Base-by-base conservation (phyloP, 2,888 invertebrate genomes). In the Vanessa cardui region DNA sequence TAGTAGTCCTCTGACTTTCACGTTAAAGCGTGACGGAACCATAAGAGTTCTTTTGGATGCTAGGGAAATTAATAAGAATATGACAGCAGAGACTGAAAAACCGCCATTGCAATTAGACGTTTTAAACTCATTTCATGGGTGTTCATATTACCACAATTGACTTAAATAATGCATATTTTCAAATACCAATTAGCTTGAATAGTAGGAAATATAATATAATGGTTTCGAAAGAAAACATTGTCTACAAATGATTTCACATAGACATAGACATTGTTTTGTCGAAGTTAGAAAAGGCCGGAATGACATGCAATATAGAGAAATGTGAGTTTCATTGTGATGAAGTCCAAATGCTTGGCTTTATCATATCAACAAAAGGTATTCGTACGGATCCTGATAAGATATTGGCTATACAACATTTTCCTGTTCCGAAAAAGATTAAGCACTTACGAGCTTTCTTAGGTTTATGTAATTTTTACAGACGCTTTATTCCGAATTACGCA, bases 381-480 rank as follows among this genome's bases (percentile, higher is more conserved):
- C 18, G 21, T 16, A 66, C 70, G 0, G 72, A 73, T 26, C 68
- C 70, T 0, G 70, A 70, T 2, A 75, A 75, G 26, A 39, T 73
- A 8, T 58, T 66, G n/a, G 59, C 69, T 0, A 73, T 75, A n/a
- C 49, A 66, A 18, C 65, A 73, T 0, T 77, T 75, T 39, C 77
- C 80, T 0, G 31, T 49, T 1, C 78, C 76, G 0, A 76, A 62
- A 2, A 75, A 70, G 44, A 6, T 71, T 8, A 76, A 76, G 61
- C 75, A 77, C 0, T 0, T 77, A 3, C 59, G 77, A 31, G 75
- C 73, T 0, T 79, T 78, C 64, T 26, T 79, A 15, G 77, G 77
- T 0, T 52, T 78, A 2, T 73, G 72, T 31, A 77, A 77, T 60
- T 77, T 67, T 61, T 78, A 76, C 61, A 67, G 77, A 9, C 59